phyloP scores from a whole-genome alignment of 2,888 invertebrate genomes.

The Lathronympha strigana region DNA sequence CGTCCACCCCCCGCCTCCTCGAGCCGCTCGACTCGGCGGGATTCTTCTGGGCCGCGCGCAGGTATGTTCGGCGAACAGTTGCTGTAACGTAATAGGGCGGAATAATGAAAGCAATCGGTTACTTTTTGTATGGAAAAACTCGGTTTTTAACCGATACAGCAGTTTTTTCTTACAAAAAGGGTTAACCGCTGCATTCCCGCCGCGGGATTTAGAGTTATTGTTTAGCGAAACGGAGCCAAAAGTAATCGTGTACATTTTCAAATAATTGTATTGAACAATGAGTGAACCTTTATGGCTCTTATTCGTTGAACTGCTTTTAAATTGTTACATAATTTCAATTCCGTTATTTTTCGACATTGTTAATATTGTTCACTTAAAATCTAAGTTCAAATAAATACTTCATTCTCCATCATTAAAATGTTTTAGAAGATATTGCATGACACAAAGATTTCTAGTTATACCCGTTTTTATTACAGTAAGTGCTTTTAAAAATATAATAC shows the following conservation, averaged over 20 bases:
- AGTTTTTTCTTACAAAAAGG: no score
- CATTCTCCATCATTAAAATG: neutral
- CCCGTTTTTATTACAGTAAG: neutral
- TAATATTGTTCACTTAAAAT: no score
- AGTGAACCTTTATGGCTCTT: no score
- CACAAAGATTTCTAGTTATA: neutral
- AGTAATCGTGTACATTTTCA: no score
- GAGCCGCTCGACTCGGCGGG: conserved; percentile 92
- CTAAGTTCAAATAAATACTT: no score
- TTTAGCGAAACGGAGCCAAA: neutral
- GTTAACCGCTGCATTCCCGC: no score
- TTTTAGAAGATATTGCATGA: neutral
- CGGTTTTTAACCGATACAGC: no score
- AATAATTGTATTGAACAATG: no score
- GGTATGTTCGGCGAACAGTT: conserved; percentile 67
- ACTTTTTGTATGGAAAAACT: no score
- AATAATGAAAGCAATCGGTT: no score
- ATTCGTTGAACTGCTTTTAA: neutral
- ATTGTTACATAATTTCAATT: neutral
- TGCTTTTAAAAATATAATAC: neutral
- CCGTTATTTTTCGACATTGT: neutral
- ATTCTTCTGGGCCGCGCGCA: conserved; percentile 93
- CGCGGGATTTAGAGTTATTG: neutral
- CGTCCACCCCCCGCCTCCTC: conserved; percentile 94
- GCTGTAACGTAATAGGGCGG: conserved; percentile 5